Evolutionary conservation across 2,113 vertebrate species (phyloP).

Genomic region (Calyptomena viridis): DNA sequence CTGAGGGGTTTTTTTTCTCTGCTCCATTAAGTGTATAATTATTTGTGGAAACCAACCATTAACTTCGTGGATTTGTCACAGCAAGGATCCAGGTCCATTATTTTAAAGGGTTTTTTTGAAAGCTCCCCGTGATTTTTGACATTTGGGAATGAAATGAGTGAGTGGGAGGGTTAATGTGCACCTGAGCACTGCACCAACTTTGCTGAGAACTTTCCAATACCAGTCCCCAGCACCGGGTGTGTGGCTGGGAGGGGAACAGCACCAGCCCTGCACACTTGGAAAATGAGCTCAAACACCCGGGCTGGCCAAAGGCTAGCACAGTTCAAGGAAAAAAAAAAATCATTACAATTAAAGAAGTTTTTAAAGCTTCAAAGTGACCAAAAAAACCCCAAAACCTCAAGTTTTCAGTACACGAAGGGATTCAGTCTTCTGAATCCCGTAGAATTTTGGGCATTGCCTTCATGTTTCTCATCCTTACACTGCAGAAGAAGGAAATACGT

Average conservation of each 20-base stretch:
- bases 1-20: not conserved
- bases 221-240: not conserved
- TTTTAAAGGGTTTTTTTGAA: constrained; percentile 24
- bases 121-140: constrained; percentile 57
- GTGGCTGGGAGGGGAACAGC: not conserved
- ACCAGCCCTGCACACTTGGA: not conserved
- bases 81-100: not conserved
- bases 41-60: constrained; percentile 56
- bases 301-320: not conserved
- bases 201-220: constrained; percentile 53
- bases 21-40: constrained; percentile 65
- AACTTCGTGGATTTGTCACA: constrained; percentile 10
- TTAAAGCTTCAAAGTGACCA: not conserved
- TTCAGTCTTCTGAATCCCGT: not conserved
- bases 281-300: not conserved
- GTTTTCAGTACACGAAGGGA: not conserved
- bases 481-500: not conserved
- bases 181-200: constrained; percentile 43
- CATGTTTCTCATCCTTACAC: not conserved
- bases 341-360: not conserved
- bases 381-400: not conserved
- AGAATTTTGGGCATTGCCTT: not conserved
- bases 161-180: constrained; percentile 61
- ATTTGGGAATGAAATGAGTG: constrained; percentile 20
- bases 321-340: not conserved